A percentile compares a stretch with the other conserved stretches of the same genome.
phyloP scores from a whole-genome alignment of 2,888 invertebrate species.

The Zeuzera pyrina region DNA sequence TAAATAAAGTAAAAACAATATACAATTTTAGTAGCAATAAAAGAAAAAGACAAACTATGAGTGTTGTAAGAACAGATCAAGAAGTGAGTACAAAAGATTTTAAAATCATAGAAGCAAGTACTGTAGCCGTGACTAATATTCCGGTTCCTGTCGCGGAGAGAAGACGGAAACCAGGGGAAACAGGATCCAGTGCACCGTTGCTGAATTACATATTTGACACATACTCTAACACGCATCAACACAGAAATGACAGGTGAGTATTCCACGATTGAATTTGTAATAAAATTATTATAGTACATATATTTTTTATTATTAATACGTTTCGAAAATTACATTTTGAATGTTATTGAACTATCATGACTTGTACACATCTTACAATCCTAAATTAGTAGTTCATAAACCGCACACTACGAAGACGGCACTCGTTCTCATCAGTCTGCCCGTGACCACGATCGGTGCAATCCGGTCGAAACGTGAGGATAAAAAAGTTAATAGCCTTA shows the following conservation, averaged over 20 bases:
- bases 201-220: conserved; percentile 65
- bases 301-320: no score
- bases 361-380: no score
- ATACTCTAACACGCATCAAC: conserved; percentile 58
- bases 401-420: no score
- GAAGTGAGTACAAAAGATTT: conserved; percentile 21
- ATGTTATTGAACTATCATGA: no score
- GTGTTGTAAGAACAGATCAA: conserved; percentile 28
- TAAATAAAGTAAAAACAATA: conserved; percentile 18
- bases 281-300: no score
- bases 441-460: no score
- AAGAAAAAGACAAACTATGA: conserved; percentile 44
- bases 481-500: no score
- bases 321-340: no score
- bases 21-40: conserved; percentile 28
- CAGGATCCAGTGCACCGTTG: conserved; percentile 57
- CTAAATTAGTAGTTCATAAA: no score
- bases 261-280: no score
- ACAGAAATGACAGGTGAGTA: conserved; percentile 56
- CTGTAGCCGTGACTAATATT: conserved; percentile 26
- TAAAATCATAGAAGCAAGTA: conserved; percentile 22
- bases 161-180: conserved; percentile 46
- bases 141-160: conserved; percentile 37
- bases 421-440: no score
- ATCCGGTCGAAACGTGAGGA: no score